Percentiles rank a stretch among this genome's conserved stretches.
Conservation (phyloP, 2,888 invertebrate genomes). For the Caenorhabditis sulstoni region DNA sequence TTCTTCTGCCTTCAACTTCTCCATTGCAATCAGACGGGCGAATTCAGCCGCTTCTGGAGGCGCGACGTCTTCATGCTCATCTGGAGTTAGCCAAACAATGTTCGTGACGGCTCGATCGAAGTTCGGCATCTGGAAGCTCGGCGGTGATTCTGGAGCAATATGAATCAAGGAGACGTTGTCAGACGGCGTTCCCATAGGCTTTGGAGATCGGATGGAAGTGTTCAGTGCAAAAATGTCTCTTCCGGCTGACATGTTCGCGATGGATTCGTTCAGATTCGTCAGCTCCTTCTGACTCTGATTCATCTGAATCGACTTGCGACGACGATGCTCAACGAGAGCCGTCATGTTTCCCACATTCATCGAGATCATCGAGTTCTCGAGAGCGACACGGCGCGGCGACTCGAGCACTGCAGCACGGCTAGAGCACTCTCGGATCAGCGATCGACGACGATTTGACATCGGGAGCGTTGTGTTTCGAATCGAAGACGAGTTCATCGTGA, state of each 20-base stretch:
- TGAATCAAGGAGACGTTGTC: background rate
- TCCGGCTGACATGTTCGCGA: constrained; percentile 9
- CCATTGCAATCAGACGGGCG: background rate
- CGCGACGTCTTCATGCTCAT: background rate
- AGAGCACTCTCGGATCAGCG: constrained; percentile 4
- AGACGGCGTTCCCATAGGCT: background rate
- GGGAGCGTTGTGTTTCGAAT: background rate
- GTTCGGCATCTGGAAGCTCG: constrained; percentile 15
- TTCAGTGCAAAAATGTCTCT: constrained; percentile 44
- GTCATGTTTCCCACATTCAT: background rate
- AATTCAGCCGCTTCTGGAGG: constrained; percentile 36
- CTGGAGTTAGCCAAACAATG: constrained; percentile 28
- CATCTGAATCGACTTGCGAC: constrained; percentile 6
- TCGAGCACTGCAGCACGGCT: constrained; percentile 1
- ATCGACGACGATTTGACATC: constrained; percentile 11
- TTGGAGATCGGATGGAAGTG: constrained; percentile 32
- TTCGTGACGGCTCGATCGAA: constrained; percentile 31
- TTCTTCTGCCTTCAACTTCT: background rate
- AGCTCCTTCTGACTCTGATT: background rate
- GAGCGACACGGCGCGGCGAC: constrained; percentile 31
- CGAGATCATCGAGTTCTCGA: constrained; percentile 32
- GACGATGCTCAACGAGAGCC: constrained; percentile 16
- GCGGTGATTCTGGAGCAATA: background rate
- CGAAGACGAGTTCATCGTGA: no score
- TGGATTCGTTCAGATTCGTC: background rate